These are phyloP conservation scores for Melanostigma gelatinosum DNA, from an alignment of 2,113 vertebrate species.

Conservation along the genomic window DNA sequence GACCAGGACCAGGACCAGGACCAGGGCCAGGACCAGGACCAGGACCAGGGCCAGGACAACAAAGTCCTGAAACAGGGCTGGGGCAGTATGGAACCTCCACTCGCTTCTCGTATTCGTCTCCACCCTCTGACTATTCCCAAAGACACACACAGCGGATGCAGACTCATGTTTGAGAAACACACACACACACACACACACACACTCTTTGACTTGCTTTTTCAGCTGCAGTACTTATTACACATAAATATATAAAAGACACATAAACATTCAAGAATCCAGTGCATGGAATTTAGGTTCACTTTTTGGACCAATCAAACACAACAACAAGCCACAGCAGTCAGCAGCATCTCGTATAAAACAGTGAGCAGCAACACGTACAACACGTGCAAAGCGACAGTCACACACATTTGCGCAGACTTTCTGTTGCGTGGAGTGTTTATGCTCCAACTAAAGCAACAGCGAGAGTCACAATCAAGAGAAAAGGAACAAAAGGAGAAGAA, in stretches of 20 bases:
- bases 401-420: conserved; percentile 16
- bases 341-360: conserved; percentile 27
- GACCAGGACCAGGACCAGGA: conserved; percentile 31
- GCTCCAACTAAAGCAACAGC: conserved; percentile 52
- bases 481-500: conserved; percentile 51
- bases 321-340: conserved; percentile 21
- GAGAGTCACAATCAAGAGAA: conserved; percentile 71
- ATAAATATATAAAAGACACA: conserved; percentile 18
- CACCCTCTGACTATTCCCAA: conserved; percentile 93
- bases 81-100: conserved; percentile 89
- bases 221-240: conserved; percentile 36
- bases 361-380: conserved; percentile 63
- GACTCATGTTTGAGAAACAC: conserved; percentile 90
- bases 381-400: conserved; percentile 13
- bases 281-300: conserved; percentile 43
- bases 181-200: conserved; percentile 47
- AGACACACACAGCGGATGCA: conserved; percentile 98
- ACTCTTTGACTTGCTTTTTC: conserved; percentile 57
- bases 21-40: conserved; percentile 72
- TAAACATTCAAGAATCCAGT: conserved; percentile 13
- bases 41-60: conserved; percentile 64
- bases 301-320: conserved; percentile 26
- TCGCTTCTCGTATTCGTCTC: conserved; percentile 93
- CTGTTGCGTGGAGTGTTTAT: conserved; percentile 23
- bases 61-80: conserved; percentile 79